These are phyloP conservation scores for Sander lucioperca DNA, from an alignment of 2,113 vertebrate species.

Conservation along the genomic window DNA sequence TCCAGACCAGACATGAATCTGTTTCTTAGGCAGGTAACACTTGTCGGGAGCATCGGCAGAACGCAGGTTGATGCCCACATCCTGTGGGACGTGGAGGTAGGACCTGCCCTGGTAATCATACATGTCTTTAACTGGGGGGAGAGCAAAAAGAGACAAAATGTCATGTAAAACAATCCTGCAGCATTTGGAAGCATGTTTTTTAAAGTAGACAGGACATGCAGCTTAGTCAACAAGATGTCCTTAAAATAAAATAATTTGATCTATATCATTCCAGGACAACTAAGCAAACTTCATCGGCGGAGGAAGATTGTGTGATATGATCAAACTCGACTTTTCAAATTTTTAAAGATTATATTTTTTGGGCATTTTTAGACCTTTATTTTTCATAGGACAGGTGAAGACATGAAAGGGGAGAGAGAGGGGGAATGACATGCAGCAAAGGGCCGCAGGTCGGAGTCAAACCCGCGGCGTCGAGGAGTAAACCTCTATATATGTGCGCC, in stretches of 20 bases:
- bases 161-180: not conserved
- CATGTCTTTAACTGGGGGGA: conserved; percentile 93
- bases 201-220: not conserved
- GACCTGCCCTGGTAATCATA: conserved; percentile 99
- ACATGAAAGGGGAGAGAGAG: too few species aligned
- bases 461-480: too few species aligned
- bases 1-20: conserved; percentile 98
- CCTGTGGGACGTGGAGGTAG: conserved; percentile 96
- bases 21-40: conserved; percentile 98
- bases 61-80: conserved; percentile 96
- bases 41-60: conserved; percentile 93
- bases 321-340: not conserved
- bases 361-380: too few species aligned
- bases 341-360: too few species aligned
- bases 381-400: too few species aligned
- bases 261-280: not conserved
- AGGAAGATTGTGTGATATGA: not conserved
- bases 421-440: too few species aligned
- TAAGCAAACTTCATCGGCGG: not conserved
- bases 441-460: too few species aligned
- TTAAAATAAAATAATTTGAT: not conserved
- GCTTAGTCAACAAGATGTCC: not conserved
- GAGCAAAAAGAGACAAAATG: conserved; percentile 24
- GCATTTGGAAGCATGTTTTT: not conserved
- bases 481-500: too few species aligned